phyloP scores from a whole-genome alignment of 2,888 invertebrate species.

The Diarsia dahlii region DNA sequence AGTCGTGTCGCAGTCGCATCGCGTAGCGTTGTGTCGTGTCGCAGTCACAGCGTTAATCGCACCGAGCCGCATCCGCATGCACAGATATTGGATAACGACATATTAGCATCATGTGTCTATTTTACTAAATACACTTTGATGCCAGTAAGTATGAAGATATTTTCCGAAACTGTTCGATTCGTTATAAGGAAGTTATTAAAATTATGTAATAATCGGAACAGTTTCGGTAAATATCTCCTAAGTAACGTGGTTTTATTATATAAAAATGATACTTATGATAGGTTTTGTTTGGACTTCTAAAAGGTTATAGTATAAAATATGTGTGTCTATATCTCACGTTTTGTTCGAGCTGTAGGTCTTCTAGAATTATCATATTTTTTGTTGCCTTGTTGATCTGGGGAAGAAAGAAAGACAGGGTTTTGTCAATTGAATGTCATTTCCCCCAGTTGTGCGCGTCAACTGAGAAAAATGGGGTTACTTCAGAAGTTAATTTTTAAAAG shows the following conservation, averaged over 20 bases:
- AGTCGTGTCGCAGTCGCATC: constrained; percentile 78
- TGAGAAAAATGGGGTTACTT: constrained; percentile 57
- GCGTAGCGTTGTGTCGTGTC: constrained; percentile 47
- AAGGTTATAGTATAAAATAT: constrained; percentile 63
- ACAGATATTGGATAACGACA: constrained; percentile 74
- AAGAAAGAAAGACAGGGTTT: constrained; percentile 66
- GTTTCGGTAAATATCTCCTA: constrained; percentile 4
- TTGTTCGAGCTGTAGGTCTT: constrained; percentile 69
- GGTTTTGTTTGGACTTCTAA: constrained; percentile 66
- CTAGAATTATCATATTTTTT: constrained; percentile 70
- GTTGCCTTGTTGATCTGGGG: constrained; percentile 69
- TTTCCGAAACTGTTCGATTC: neutral
- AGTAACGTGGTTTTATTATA: constrained; percentile 9
- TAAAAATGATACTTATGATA: constrained; percentile 16
- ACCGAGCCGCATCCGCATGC: constrained; percentile 77
- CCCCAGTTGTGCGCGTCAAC: constrained; percentile 55
- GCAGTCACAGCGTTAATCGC: constrained; percentile 51
- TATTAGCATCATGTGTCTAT: constrained; percentile 69
- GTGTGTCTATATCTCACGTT: constrained; percentile 67
- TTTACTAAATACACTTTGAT: constrained; percentile 38
- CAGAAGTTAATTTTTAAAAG: constrained; percentile 57
- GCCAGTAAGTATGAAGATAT: constrained; percentile 1
- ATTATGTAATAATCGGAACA: neutral
- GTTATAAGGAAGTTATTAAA: neutral
- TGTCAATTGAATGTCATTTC: constrained; percentile 63